Conservation (phyloP, 2,797 vertebrate genomes). For the Petrocephalus schoutedeni region DNA sequence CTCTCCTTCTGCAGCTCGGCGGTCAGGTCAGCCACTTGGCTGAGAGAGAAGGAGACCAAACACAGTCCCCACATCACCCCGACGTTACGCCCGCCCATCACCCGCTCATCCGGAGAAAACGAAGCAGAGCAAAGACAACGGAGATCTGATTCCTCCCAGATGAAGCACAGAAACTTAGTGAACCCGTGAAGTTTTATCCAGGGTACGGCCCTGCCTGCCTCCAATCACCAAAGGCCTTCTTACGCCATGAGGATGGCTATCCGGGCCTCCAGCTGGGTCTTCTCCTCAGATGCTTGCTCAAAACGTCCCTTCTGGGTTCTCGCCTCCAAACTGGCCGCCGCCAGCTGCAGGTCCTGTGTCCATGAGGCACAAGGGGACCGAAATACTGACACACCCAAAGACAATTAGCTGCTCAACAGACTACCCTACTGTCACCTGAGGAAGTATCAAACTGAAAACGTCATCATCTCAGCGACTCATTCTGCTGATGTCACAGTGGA, state of each 20-base stretch:
- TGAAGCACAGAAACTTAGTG: neutral
- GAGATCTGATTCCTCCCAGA: neutral
- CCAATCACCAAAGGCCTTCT: constrained; percentile 31
- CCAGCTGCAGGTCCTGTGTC: constrained; percentile 69
- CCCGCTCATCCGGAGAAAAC: neutral
- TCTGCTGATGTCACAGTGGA: neutral
- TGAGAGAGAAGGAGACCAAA: constrained; percentile 39
- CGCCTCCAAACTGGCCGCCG: constrained; percentile 56
- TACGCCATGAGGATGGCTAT: constrained; percentile 67
- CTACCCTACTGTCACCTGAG: no score
- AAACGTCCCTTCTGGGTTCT: constrained; percentile 63
- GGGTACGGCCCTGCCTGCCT: neutral
- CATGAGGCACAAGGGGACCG: constrained; percentile 37
- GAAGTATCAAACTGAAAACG: neutral
- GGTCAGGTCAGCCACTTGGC: constrained; percentile 64
- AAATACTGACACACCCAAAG: neutral
- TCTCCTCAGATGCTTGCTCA: constrained; percentile 62
- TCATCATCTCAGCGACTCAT: neutral
- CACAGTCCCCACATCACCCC: neutral
- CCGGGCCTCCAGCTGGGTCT: constrained; percentile 58
- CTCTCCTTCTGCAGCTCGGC: constrained; percentile 58
- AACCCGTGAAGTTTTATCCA: neutral
- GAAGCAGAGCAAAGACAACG: neutral
- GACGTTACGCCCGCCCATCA: neutral
- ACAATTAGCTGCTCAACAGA: neutral